Evolutionary conservation across 2,113 vertebrate genomes (phyloP), one percentile per base, ranked within the genome.

Genomic region (Fulica atra): DNA sequence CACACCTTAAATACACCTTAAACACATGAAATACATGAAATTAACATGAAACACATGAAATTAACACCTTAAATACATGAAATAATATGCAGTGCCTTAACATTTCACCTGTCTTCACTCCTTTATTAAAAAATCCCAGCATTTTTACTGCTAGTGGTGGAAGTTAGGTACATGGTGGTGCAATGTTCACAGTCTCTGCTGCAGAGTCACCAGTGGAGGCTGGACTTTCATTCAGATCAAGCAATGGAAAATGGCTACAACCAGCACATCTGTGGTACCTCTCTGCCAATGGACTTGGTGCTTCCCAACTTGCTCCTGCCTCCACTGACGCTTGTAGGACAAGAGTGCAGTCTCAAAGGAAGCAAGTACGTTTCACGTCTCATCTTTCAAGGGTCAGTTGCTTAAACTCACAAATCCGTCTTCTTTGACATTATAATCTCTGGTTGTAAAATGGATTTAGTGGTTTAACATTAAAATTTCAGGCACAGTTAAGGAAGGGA

Each of bases 381-480:
- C 95, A 23, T 87, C 88, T 69, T 88, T 90, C 86, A 83, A 83
- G 91, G 53, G 81, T 95, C 91, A 84, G 56, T 21, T 21, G 73
- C 59, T 78, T 97, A 95, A 93, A 95, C 83, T 94, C 93, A 95
- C 89, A 97, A 96, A 97, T 96, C 69, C 36, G 0, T 94, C 89
- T 85, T 89, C 82, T 68, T 57, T 96, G 95, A 95, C 73, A 72
- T 80, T 94, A 92, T 95, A 96, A 96, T 91, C 70, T 94, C 69
- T 50, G 76, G 87, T 64, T 97, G 94, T 87, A 94, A 97, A 88
- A 80, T 79, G 91, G 94, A 96, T 92, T 96, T 97, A 93, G 93
- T 88, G 50, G 31, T 90, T 97, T 96, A 86, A 60, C 96, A 56
- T 95, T 90, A 90, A 97, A 90, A 96, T 96, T 97, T 95, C 94